A percentile compares a stretch with the other conserved stretches of the same genome.
These are phyloP conservation scores for Hassar affinis DNA, from an alignment of 2,113 vertebrate species.

Conservation along the genomic window DNA sequence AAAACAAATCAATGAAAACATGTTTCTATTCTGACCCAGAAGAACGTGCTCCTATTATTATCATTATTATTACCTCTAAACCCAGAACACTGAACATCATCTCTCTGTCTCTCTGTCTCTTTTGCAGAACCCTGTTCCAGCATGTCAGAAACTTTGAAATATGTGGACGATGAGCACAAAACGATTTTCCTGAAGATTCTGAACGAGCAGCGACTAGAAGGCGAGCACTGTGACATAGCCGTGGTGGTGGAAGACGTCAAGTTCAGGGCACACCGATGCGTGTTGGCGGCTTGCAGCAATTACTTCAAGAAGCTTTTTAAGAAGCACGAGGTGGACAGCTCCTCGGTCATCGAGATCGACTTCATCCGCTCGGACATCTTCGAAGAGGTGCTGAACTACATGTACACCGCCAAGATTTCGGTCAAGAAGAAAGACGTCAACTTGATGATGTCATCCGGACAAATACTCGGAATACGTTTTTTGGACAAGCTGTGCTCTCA, in stretches of 20 bases:
- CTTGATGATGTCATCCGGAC: constrained; percentile 98
- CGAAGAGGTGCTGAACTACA: constrained; percentile 96
- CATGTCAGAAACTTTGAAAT: constrained; percentile 97
- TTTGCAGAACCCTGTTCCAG: constrained; percentile 83
- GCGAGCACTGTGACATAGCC: constrained; percentile 96
- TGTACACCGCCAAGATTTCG: constrained; percentile 96
- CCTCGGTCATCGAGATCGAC: constrained; percentile 96
- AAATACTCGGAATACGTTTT: constrained; percentile 95
- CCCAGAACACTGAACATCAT: not conserved
- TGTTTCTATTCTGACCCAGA: not conserved
- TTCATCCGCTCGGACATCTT: constrained; percentile 96
- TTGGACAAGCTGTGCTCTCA: constrained; percentile 96
- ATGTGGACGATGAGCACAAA: constrained; percentile 95
- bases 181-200: constrained; percentile 94
- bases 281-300: constrained; percentile 95
- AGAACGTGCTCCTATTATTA: not conserved
- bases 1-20: not conserved
- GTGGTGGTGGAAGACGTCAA: constrained; percentile 98
- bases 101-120: not conserved
- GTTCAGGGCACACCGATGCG: constrained; percentile 92
- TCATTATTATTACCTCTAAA: not conserved
- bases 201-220: constrained; percentile 93
- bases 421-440: constrained; percentile 96
- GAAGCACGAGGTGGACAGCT: constrained; percentile 93
- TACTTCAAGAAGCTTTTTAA: constrained; percentile 99